Percentiles rank a stretch among this genome's conserved stretches.
These are phyloP conservation scores for Silurus lanzhouensis DNA, from an alignment of 2,797 vertebrate species.

Conservation along the genomic window DNA sequence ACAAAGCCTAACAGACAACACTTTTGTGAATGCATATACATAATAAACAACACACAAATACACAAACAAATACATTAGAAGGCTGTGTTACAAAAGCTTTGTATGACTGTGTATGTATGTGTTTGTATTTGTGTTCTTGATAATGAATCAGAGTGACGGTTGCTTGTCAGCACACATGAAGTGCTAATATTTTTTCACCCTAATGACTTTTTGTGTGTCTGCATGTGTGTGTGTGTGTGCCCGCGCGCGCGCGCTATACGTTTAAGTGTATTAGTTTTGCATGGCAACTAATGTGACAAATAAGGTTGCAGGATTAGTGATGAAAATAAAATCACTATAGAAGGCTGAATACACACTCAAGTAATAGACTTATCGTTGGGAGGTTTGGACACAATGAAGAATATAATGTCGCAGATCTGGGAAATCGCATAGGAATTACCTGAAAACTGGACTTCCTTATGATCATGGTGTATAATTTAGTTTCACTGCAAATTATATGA, in stretches of 20 bases:
- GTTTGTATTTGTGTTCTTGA: not conserved
- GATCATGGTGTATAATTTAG: no score
- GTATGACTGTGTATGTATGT: slow-evolving; percentile 17
- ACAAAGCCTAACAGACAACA: not conserved
- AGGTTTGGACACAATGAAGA: not conserved
- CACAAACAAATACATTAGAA: not conserved
- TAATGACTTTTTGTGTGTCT: not conserved
- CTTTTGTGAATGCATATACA: not conserved
- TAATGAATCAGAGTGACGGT: not conserved
- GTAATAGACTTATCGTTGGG: not conserved
- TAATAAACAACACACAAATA: not conserved
- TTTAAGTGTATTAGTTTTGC: not conserved
- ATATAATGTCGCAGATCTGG: not conserved
- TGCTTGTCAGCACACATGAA: not conserved
- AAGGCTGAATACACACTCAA: not conserved
- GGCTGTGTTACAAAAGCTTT: not conserved
- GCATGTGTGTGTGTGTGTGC: no score
- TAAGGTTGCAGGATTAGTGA: not conserved
- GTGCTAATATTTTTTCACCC: not conserved
- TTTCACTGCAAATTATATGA: not conserved
- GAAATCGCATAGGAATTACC: not conserved
- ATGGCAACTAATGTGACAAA: not conserved
- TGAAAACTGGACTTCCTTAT: not conserved
- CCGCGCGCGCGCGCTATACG: not conserved
- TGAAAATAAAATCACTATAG: not conserved